Evolutionary conservation across 2,797 vertebrate species (phyloP), one percentile per base, ranked within the genome.

Genomic region (Philypnodon macrostomus): DNA sequence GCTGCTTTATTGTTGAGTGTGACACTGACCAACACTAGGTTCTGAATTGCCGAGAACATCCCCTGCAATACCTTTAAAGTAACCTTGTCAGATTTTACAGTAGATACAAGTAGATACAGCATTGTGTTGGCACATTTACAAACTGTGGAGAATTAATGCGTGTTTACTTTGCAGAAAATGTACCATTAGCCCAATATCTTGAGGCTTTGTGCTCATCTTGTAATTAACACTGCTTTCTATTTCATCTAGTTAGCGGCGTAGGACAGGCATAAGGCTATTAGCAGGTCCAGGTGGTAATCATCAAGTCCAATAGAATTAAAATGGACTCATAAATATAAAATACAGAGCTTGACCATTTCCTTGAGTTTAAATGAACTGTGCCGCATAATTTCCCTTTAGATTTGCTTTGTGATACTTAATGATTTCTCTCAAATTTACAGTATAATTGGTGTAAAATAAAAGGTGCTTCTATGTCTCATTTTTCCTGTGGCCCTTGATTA

Each of bases 361-460:
- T 53, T 40, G 49, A 72, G 73, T 73, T 51, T 18, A 58, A 59
- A 70, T 81, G 79, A 79, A 85, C 70, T 49, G 41, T 30, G 63
- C 47, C 27, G 34, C 49, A 63, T 80, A 65, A 78, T 83, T 85
- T 87, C 70, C 78, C 69, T 83, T 79, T 52, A 73, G 73, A 77
- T 76, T 65, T 57, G 44, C 26, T 51, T 8, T 6, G 26, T 2
- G 57, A 72, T 67, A 47, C 48, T 75, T 76, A 67, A 82, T 67
- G 68, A 58, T 62, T 62, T 33, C 32, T 13, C 61, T 73, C 42
- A 67, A 51, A 79, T 84, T 79, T 75, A 82, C 63, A 67, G 63
- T 14, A 52, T 77, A 78, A 87, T 87, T 85, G 80, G 63, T 45
- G 42, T 58, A 46, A 66, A 80, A 73, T 71, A 68, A 66, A 72